A percentile compares a stretch with the other conserved stretches of the same genome.
phyloP scores from a whole-genome alignment of 2,888 invertebrate species.

The Horisme vitalbata region DNA sequence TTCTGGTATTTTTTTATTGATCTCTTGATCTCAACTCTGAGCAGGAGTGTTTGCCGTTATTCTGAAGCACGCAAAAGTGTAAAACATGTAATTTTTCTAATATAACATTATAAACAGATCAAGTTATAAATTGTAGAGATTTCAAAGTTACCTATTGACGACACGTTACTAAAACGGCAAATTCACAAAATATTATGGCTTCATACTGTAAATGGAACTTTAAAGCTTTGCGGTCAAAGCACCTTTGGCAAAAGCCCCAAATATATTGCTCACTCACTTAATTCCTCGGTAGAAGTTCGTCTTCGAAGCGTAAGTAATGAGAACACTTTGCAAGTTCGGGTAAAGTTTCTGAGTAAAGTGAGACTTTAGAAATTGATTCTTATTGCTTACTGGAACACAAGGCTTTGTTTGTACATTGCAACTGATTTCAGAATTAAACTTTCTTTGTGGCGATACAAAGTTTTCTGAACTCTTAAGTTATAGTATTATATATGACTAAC shows the following conservation, averaged over 20 bases:
- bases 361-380: neutral
- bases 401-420: neutral
- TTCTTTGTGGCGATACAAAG: neutral
- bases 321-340: conserved; percentile 6
- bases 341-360: neutral
- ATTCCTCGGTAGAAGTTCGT: conserved; percentile 3
- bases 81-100: too few species aligned
- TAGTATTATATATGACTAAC: too few species aligned
- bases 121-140: too few species aligned
- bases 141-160: too few species aligned
- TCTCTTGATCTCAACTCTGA: too few species aligned
- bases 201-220: neutral
- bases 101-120: too few species aligned
- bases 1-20: too few species aligned
- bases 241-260: neutral
- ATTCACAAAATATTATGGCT: neutral
- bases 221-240: conserved; percentile 3
- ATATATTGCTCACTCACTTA: conserved; percentile 1
- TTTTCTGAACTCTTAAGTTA: too few species aligned
- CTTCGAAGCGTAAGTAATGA: conserved; percentile 5
- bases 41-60: too few species aligned
- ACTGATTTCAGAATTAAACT: neutral
- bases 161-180: too few species aligned
- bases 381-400: neutral
- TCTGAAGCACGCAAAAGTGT: too few species aligned